Percentiles rank a stretch among this genome's conserved stretches.
Evolutionary conservation across 2,888 invertebrate genomes (phyloP).

Genomic region (Microctonus brassicae): DNA sequence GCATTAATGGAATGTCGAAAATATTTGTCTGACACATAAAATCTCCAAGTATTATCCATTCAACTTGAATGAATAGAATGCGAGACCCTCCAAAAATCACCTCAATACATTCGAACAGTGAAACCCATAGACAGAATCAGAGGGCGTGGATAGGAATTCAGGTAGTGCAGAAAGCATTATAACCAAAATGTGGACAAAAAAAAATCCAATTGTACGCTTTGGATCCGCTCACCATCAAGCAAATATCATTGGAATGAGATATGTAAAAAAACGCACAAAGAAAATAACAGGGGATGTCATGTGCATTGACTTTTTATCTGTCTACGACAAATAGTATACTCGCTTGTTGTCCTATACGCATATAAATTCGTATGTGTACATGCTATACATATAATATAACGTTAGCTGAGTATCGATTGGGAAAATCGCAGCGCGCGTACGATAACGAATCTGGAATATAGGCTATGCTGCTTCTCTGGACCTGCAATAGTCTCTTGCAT

Average conservation of each 20-base stretch:
- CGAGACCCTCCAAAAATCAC: not conserved
- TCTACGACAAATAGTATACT: not conserved
- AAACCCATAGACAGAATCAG: not conserved
- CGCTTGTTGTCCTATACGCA: not conserved
- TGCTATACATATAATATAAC: not conserved
- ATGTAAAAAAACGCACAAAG: not conserved
- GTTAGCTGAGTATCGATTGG: not conserved
- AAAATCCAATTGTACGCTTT: too few relatives aligned
- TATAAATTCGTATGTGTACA: not conserved
- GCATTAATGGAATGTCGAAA: not conserved
- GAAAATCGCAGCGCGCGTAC: not conserved
- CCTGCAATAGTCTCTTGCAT: slow-evolving; percentile 21
- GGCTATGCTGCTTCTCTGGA: slow-evolving; percentile 14
- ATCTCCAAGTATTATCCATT: slow-evolving; percentile 13
- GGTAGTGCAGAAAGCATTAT: not conserved
- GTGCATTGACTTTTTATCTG: not conserved
- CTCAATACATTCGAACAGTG: not conserved
- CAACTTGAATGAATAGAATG: slow-evolving; percentile 7
- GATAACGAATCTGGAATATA: slow-evolving; percentile 30
- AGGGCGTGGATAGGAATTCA: not conserved
- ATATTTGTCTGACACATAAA: slow-evolving; percentile 36
- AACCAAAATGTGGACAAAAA: not conserved
- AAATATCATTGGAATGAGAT: too few relatives aligned
- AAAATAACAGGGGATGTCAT: not conserved
- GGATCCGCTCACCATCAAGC: too few relatives aligned